A percentile compares a stretch with the other conserved stretches of the same genome.
Conservation (phyloP, 2,113 vertebrate genomes). For the Lipophrys pholis region DNA sequence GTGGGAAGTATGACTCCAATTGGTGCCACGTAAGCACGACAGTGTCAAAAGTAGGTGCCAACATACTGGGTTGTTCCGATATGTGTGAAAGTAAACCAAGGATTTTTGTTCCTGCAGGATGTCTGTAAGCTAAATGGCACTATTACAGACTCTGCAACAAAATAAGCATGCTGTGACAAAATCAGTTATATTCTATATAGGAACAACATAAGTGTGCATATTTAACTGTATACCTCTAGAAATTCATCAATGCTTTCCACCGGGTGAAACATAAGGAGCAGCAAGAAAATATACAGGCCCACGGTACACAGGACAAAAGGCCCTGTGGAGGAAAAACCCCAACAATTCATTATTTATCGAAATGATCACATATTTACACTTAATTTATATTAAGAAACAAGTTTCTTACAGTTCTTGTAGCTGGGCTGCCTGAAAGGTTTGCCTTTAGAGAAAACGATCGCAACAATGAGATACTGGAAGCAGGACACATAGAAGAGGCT, state of each 20-base stretch:
- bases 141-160: no score
- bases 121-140: no score
- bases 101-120: no score
- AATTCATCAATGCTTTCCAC: constrained; percentile 82
- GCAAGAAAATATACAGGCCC: constrained; percentile 78
- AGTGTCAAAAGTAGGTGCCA: no score
- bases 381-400: background rate
- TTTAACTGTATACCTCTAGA: constrained; percentile 86
- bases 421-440: constrained; percentile 97
- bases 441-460: constrained; percentile 97
- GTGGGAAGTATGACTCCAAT: no score
- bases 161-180: no score
- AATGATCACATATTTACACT: no score
- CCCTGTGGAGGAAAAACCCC: constrained; percentile 63
- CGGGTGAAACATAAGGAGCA: constrained; percentile 92
- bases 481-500: constrained; percentile 96
- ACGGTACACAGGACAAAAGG: constrained; percentile 79
- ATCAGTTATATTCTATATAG: no score
- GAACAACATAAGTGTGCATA: background rate
- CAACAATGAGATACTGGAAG: constrained; percentile 98
- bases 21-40: no score
- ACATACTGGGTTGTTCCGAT: no score
- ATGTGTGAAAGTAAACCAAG: no score
- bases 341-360: no score
- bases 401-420: constrained; percentile 93